Evolutionary conservation across 30 jellyfish, hydroid and myxozoan species (phyloP), one percentile per base, ranked within the genome.

Genomic region (Haliclystus octoradiatus): DNA sequence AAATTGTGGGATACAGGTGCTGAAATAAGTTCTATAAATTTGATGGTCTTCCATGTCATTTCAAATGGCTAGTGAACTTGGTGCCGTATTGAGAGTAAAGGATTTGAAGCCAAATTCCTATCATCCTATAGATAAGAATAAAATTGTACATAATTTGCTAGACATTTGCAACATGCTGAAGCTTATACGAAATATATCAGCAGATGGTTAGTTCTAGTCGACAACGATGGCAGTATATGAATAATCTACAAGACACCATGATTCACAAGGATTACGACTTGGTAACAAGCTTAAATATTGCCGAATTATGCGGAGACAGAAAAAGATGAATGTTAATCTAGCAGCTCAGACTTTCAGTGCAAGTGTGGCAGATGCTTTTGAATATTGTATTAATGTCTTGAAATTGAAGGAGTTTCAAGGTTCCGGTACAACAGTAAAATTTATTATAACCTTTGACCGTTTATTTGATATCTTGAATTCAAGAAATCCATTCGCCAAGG

Each of bases 131-230:
- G 63, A 67, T 26, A 49, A 73, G n/a, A 31, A 53, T 14, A 68
- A 68, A 52, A 50, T 12, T 34, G 52, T 82, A 9, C 40, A 73
- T 60, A 77, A 70, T 47, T 24, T 76, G 49, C 70, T 77, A 23
- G 93, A 84, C 77, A 93, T 66, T n/a, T 77, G 95, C 35, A 93
- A 77, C 77, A 84, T 84, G 93, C 83, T 77, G 63, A 84, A 76
- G 47, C 78, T 76, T 5, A 69, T 84, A 23, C 50, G 93, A 35
- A 84, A 77, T 49, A 71, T 89, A 24, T 78, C 77, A 67, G 90
- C 74, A 33, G 78, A 77, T 1, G 79, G 78, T 23, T 78, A 88
- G 65, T n/a, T n/a, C n/a, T n/a, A n/a, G n/a, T n/a, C n/a, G n/a
- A n/a, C n/a, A n/a, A n/a, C n/a, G n/a, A n/a, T n/a, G n/a, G n/a